Evolutionary conservation across 2,797 vertebrate species (phyloP).

Genomic region (Molossus alvarezi): DNA sequence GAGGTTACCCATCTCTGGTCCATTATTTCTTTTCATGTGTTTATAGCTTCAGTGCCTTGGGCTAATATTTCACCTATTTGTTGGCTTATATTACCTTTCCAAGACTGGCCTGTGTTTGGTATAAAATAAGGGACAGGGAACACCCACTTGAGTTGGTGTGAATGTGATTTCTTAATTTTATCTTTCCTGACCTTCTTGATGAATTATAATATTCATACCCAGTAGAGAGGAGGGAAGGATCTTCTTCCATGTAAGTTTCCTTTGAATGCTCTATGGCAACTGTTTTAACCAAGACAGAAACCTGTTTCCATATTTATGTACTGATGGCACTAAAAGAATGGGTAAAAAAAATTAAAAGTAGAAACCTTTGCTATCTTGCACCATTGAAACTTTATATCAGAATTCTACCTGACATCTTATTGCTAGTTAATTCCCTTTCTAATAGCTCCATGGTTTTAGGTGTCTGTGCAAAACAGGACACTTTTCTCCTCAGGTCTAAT

Average conservation of each 20-base stretch:
- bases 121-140: constrained; percentile 42
- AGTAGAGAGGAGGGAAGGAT: not conserved
- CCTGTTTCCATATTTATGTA: not conserved
- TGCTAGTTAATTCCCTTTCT: not conserved
- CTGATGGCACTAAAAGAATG: not conserved
- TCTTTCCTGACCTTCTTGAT: not conserved
- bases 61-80: constrained; percentile 17
- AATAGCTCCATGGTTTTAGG: not conserved
- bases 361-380: not conserved
- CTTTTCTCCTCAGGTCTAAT: not conserved
- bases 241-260: not conserved
- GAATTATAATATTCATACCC: constrained; percentile 30
- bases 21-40: constrained; percentile 39
- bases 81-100: constrained; percentile 42
- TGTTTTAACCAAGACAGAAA: constrained; percentile 25
- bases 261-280: not conserved
- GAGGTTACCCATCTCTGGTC: constrained; percentile 10
- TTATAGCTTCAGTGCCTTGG: constrained; percentile 44
- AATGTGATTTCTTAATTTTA: constrained; percentile 55
- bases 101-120: not conserved
- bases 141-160: not conserved
- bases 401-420: not conserved
- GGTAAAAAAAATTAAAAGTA: not conserved
- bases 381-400: not conserved
- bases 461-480: not conserved